These are phyloP conservation scores for Subacronicta megacephala DNA, from an alignment of 2,888 invertebrate genomes.

Conservation along the genomic window DNA sequence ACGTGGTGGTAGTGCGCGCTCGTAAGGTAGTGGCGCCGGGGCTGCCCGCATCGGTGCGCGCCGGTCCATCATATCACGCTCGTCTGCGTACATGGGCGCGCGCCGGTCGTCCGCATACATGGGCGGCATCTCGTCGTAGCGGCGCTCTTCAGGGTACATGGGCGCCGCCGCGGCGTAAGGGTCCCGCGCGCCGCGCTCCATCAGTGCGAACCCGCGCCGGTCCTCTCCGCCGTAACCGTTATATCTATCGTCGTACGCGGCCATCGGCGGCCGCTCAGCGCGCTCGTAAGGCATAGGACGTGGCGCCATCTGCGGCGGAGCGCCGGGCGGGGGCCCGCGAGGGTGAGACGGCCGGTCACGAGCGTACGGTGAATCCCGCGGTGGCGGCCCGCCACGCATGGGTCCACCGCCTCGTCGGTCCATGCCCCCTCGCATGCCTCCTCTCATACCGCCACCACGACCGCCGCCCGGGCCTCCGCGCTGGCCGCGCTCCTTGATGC, in stretches of 20 bases:
- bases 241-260: slow-evolving; percentile 81
- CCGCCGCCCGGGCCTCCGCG: slow-evolving; percentile 86
- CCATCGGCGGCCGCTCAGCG: slow-evolving; percentile 67
- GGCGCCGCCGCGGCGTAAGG: slow-evolving; percentile 79
- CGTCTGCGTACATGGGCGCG: slow-evolving; percentile 78
- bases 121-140: slow-evolving; percentile 61
- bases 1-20: slow-evolving; percentile 74
- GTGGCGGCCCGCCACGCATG: slow-evolving; percentile 71
- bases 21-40: slow-evolving; percentile 74
- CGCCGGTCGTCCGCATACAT: slow-evolving; percentile 70
- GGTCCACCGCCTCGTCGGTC: slow-evolving; percentile 75
- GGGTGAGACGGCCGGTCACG: slow-evolving; percentile 72
- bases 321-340: slow-evolving; percentile 72
- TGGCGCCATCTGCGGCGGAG: slow-evolving; percentile 63
- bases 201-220: slow-evolving; percentile 81
- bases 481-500: slow-evolving; percentile 92
- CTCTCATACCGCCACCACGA: slow-evolving; percentile 79
- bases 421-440: slow-evolving; percentile 82
- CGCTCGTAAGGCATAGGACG: slow-evolving; percentile 73
- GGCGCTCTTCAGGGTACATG: slow-evolving; percentile 57
- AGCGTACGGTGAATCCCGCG: slow-evolving; percentile 76
- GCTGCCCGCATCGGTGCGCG: slow-evolving; percentile 67
- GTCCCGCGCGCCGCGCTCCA: slow-evolving; percentile 78
- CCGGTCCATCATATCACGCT: slow-evolving; percentile 80
- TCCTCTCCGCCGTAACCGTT: slow-evolving; percentile 83